A percentile compares a stretch with the other conserved stretches of the same genome.
phyloP scores from a whole-genome alignment of 1,140 invertebrate genomes.

The Campoletis sonorensis region DNA sequence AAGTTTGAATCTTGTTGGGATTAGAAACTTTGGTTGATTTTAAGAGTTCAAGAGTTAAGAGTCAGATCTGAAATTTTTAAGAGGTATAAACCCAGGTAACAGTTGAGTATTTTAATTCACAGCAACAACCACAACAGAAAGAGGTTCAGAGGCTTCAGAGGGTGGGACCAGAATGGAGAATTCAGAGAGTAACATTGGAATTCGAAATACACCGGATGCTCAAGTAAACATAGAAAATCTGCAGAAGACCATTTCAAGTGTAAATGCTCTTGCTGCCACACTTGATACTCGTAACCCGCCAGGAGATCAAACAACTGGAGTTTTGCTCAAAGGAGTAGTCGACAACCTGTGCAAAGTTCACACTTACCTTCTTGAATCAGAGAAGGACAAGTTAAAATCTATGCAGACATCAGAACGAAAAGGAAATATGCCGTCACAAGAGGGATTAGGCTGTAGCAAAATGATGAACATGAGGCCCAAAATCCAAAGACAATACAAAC shows the following conservation, averaged over 20 bases:
- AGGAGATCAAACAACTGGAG: background rate
- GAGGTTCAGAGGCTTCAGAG: conserved; percentile 40
- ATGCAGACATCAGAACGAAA: conserved; percentile 34
- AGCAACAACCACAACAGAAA: conserved; percentile 30
- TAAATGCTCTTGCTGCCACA: conserved; percentile 25
- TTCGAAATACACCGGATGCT: conserved; percentile 8
- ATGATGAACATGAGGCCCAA: conserved; percentile 38
- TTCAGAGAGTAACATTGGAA: conserved; percentile 11
- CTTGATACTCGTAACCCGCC: background rate
- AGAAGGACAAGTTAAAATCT: conserved; percentile 46
- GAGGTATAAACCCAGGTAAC: conserved; percentile 54
- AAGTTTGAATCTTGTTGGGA: conserved; percentile 42
- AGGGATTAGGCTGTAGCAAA: conserved; percentile 1
- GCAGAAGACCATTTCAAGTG: conserved; percentile 37
- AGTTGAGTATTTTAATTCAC: conserved; percentile 48
- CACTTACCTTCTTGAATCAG: conserved; percentile 46
- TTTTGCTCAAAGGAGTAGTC: conserved; percentile 36
- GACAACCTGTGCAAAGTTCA: conserved; percentile 30
- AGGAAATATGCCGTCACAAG: conserved; percentile 29
- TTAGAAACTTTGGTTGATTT: conserved; percentile 47
- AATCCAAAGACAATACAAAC: conserved; percentile 55
- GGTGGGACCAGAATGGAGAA: background rate
- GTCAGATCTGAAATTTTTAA: conserved; percentile 54
- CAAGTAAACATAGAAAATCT: conserved; percentile 36
- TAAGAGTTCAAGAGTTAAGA: conserved; percentile 45